Base-by-base conservation (phyloP, 2,888 invertebrate genomes). In the Spisula subtruncata region DNA sequence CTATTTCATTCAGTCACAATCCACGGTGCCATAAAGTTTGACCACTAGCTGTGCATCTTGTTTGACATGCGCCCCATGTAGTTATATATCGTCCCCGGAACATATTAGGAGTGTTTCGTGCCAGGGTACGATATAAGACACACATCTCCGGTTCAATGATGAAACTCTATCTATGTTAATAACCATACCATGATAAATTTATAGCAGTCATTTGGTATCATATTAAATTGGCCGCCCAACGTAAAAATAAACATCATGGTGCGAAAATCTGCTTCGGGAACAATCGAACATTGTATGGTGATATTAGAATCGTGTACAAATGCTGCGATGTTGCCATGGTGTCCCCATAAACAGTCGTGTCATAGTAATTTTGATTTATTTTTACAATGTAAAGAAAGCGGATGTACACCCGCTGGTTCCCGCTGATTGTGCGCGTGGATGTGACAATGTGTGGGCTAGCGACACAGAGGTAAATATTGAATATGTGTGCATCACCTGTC, bases 271-370 rank as follows among this genome's bases (percentile, higher is more conserved):
- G 14, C 29, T 41, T 12, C n/a, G 29, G 6, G 80, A 85, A 90
- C 88, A 90, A 83, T 80, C 46, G 41, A 81, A 86, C 54, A 88
- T 83, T 90, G 88, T 90, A 41, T 35, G 60, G 20, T 35, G 41
- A 25, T 56, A 80, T 60, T 54, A 80, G 41, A 66, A 4, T n/a
- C 46, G 25, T 66, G 71, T 66, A 35, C 46, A 66, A 66, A 71
- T 25, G 80, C 54, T 83, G 88, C 71, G 86, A 88, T 90, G 81
- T 71, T 86, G 88, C 88, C 88, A 83, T 88, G 54, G 71, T 88
- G 54, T 79, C 66, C 32, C 80, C 88, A 86, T 90, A 90, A 88
- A 90, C 88, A 86, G 85, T 85, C 85, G 83, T 90, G 90, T 90
- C 90, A 90, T 16, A 35, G 32, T 29, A 35, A 41, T 41, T 85